Percentiles rank a stretch among this genome's conserved stretches.
Conservation (phyloP, 2,797 vertebrate species). For the Lerista edwardsae region DNA sequence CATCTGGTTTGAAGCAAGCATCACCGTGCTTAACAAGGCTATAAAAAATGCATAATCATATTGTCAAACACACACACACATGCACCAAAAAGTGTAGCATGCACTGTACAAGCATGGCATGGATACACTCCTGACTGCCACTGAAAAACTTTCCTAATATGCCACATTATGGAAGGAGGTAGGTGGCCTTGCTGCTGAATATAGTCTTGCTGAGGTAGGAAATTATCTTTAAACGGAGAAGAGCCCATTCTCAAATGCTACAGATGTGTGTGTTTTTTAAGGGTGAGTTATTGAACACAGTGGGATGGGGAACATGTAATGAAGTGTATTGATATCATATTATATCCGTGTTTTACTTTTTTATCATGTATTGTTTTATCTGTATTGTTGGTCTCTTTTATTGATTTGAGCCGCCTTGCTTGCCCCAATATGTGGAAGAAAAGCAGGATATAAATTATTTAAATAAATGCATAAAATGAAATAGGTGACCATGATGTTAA, state of each 20-base stretch:
- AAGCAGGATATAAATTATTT: too few species aligned
- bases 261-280: not conserved
- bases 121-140: not conserved
- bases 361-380: too few species aligned
- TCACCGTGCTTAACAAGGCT: constrained; percentile 94
- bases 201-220: not conserved
- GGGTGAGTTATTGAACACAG: not conserved
- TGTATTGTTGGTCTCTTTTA: too few species aligned
- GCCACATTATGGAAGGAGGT: not conserved
- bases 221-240: not conserved
- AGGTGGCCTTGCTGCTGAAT: not conserved
- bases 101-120: not conserved
- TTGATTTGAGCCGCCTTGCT: too few species aligned
- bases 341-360: too few species aligned
- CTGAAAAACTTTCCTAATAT: not conserved
- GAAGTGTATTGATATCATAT: not conserved
- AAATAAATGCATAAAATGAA: too few species aligned
- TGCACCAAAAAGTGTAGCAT: not conserved
- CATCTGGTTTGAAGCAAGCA: constrained; percentile 85
- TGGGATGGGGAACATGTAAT: not conserved
- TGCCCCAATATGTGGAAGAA: too few species aligned
- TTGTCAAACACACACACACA: not conserved
- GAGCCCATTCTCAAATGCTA: not conserved
- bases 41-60: not conserved
- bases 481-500: not conserved